Evolutionary conservation across 35 echinoderm and acorn worm species (phyloP).

Genomic region (Heliocidaris tuberculata): DNA sequence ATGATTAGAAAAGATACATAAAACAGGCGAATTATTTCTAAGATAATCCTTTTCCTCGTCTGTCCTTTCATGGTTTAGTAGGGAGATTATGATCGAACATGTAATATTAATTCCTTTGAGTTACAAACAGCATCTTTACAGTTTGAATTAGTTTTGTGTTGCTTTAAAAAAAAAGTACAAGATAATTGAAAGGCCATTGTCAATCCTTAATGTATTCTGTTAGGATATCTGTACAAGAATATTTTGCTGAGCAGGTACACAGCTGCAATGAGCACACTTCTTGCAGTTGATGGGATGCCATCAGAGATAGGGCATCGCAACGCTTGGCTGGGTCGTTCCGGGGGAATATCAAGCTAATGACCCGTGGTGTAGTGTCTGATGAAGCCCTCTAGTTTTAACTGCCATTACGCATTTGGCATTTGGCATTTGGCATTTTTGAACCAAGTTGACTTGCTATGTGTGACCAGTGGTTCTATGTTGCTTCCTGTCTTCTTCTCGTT

Average conservation of each 20-base stretch:
- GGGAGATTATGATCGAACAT: too few relatives aligned
- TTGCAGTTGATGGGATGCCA: background rate
- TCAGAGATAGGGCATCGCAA: background rate
- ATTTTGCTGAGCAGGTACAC: background rate
- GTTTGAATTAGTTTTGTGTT: too few relatives aligned
- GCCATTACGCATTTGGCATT: background rate
- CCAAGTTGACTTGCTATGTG: background rate
- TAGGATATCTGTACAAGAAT: background rate
- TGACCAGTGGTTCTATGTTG: background rate
- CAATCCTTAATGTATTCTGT: background rate
- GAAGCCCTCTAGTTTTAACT: background rate
- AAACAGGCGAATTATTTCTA: too few relatives aligned
- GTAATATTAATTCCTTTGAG: too few relatives aligned
- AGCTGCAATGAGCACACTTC: background rate
- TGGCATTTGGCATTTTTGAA: background rate
- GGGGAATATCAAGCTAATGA: slow-evolving; percentile 32
- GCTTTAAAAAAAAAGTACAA: background rate
- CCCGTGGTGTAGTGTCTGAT: background rate
- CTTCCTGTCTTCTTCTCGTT: background rate
- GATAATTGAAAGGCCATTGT: background rate
- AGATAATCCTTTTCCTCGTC: too few relatives aligned
- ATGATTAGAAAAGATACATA: background rate
- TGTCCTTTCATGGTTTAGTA: too few relatives aligned
- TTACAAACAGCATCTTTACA: too few relatives aligned
- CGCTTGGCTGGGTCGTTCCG: background rate